Evolutionary conservation across 2,113 vertebrate genomes (phyloP), one percentile per base, ranked within the genome.

Genomic region (Gambusia holbrooki): DNA sequence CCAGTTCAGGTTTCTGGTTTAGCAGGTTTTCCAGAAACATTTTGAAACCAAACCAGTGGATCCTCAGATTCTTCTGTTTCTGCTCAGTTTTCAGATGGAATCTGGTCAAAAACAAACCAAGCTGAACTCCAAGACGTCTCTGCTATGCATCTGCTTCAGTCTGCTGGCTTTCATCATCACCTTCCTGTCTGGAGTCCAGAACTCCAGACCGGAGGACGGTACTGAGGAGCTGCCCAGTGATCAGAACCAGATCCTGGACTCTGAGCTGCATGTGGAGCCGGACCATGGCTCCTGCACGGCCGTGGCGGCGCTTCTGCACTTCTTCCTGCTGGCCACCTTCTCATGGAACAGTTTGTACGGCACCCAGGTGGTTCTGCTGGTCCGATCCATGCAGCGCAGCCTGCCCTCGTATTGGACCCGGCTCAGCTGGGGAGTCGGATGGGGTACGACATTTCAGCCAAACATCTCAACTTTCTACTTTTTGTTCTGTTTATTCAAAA

Each of bases 111-210:
- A 14, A 0, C 14, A 64, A 25, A 76, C 1, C 27, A 92, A 8
- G 13, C 15, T 37, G 5, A 77, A 90, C 82, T 35, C 90, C 7
- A 95, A 72, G 0, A 86, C 93, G 54, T 86, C 94, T 1, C 63
- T 94, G 69, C 91, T 94, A 69, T 93, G 82, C 82, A 86, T 95
- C 71, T 96, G 88, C 32, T 9, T 68, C 42, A 92, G 92, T 14
- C 85, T 95, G 92, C 71, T 94, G 15, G 80, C 93, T 76, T 96
- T 95, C 83, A 95, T 94, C 83, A 90, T 93, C 19, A 84, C 93
- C 79, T 96, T 96, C 77, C 75, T 95, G 74, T 87, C 87, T 65
- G 95, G 94, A 62, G 94, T 91, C 29, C 85, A 92, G 71, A 95
- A 94, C 61, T 48, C 63, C 11, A 35, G 27, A 37, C 15, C 12